Evolutionary conservation across 2,888 invertebrate species (phyloP).

Genomic region (Ischnura elegans): DNA sequence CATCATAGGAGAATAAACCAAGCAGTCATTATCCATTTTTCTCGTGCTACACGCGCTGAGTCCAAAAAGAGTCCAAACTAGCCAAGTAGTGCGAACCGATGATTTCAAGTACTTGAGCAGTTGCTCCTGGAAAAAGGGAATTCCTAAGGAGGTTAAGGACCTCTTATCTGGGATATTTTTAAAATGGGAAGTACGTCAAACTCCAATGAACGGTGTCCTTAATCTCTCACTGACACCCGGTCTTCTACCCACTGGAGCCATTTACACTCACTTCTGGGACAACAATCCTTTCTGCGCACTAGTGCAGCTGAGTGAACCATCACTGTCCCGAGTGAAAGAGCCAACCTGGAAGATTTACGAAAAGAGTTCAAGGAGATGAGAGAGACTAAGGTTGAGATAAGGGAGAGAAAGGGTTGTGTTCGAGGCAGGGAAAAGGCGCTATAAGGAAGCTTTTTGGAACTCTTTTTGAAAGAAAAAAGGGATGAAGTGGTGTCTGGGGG

Average conservation of each 20-base stretch:
- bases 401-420: background rate
- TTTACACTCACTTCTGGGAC: background rate
- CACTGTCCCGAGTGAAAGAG: background rate
- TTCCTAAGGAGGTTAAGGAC: background rate
- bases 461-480: background rate
- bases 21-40: no score
- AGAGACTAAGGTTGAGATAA: background rate
- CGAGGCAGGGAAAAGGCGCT: background rate
- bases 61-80: no score
- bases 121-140: background rate
- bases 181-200: background rate
- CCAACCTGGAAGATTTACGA: background rate
- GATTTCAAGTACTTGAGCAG: background rate
- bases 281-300: background rate
- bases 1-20: no score
- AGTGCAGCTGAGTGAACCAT: background rate
- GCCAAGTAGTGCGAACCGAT: no score
- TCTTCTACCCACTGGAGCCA: background rate
- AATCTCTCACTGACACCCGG: background rate
- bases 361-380: constrained; percentile 1
- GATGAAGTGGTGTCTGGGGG: background rate
- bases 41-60: no score
- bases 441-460: background rate
- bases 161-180: background rate
- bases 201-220: background rate